These are phyloP conservation scores for Hirudo medicinalis DNA, from an alignment of 1,140 invertebrate genomes.

Conservation along the genomic window DNA sequence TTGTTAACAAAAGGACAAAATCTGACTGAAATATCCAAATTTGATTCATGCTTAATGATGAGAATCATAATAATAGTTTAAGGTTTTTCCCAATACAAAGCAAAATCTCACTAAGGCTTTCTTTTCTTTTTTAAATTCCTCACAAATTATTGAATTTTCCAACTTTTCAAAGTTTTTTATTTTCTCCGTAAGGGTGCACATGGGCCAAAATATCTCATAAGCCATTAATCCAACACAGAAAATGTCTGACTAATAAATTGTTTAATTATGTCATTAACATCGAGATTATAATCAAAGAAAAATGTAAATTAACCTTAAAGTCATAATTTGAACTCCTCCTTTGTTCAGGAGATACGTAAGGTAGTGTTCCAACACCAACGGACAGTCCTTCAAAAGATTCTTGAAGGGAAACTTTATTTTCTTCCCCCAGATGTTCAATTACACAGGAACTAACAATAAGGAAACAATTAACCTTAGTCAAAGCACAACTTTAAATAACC, in stretches of 20 bases:
- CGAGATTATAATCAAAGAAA: too few relatives aligned
- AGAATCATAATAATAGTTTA: neutral
- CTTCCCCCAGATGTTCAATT: too few relatives aligned
- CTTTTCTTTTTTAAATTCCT: neutral
- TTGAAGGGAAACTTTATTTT: too few relatives aligned
- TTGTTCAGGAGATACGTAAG: too few relatives aligned
- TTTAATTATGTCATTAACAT: too few relatives aligned
- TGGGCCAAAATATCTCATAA: slow-evolving; percentile 8
- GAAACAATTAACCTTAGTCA: too few relatives aligned
- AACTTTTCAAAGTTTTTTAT: neutral
- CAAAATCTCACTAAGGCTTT: neutral
- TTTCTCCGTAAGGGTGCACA: neutral
- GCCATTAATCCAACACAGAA: slow-evolving; percentile 6
- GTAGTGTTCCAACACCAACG: too few relatives aligned
- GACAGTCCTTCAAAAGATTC: too few relatives aligned
- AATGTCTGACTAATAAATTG: neutral
- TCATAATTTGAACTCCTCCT: too few relatives aligned
- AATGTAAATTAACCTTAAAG: too few relatives aligned
- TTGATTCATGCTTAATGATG: neutral
- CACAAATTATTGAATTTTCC: neutral
- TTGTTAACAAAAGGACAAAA: neutral
- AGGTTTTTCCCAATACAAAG: neutral
- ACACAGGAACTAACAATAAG: too few relatives aligned
- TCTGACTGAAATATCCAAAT: neutral
- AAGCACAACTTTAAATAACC: too few relatives aligned